Conservation (phyloP, 2,888 invertebrate species). For the Imbricaverruca yamaguchii region DNA sequence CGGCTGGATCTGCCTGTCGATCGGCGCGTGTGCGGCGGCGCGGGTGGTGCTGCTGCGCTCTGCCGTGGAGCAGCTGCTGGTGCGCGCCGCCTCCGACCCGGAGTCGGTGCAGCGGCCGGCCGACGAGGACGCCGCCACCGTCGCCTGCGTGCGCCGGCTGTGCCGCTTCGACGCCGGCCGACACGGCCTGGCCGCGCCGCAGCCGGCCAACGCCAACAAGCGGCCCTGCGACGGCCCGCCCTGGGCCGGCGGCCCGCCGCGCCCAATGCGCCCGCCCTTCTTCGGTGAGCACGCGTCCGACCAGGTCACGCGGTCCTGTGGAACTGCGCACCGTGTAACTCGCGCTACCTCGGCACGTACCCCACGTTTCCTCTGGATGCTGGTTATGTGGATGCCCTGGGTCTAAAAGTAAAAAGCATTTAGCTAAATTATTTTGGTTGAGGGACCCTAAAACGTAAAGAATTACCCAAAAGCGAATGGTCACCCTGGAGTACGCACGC, state of each 20-base stretch:
- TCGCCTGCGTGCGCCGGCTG: slow-evolving; percentile 62
- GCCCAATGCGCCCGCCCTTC: not conserved
- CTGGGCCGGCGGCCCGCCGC: not conserved
- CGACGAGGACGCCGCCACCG: slow-evolving; percentile 50
- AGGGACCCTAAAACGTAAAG: too few species aligned
- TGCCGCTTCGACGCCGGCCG: slow-evolving; percentile 72
- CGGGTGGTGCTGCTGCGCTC: slow-evolving; percentile 78
- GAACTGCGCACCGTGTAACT: too few species aligned
- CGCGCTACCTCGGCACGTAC: too few species aligned
- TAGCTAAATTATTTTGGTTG: too few species aligned
- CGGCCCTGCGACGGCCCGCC: too few species aligned
- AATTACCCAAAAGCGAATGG: too few species aligned
- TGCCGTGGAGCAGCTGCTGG: slow-evolving; percentile 75
- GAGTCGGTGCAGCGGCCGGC: slow-evolving; percentile 61
- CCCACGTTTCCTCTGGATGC: too few species aligned
- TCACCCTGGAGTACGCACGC: too few species aligned
- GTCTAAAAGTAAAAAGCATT: too few species aligned
- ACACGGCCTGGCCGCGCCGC: slow-evolving; percentile 47
- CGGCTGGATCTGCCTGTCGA: slow-evolving; percentile 66
- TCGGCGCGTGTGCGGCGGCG: slow-evolving; percentile 70
- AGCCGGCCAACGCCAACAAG: not conserved
- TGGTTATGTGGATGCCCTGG: too few species aligned
- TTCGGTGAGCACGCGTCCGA: not conserved
- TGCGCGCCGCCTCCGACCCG: slow-evolving; percentile 69
- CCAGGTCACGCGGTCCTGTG: not conserved